Evolutionary conservation across 2,113 vertebrate genomes (phyloP).

Genomic region (Petroica traversi): DNA sequence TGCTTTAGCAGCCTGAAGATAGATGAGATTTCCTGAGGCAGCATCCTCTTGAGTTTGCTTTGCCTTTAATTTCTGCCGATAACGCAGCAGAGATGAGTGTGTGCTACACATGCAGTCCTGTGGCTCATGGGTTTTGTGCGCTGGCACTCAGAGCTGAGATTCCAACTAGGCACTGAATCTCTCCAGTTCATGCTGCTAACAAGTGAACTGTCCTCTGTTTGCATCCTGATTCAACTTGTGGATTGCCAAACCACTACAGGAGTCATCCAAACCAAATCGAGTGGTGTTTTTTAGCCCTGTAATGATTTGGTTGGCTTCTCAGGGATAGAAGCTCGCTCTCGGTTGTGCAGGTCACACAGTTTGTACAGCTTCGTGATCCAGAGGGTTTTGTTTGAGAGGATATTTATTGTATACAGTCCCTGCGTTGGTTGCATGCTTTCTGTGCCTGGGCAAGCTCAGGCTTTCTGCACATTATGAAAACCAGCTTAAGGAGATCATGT

Average conservation of each 20-base stretch:
- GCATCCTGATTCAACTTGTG: neutral
- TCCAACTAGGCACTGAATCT: neutral
- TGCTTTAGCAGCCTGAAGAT: neutral
- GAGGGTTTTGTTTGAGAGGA: neutral
- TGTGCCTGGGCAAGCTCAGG: neutral
- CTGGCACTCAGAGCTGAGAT: neutral
- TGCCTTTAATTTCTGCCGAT: neutral
- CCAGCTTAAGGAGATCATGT: neutral
- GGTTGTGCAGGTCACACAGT: neutral
- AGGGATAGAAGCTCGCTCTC: neutral
- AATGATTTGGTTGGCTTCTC: neutral
- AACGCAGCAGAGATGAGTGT: neutral
- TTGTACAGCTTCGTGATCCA: neutral
- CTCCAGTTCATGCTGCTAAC: neutral
- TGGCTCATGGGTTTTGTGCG: neutral
- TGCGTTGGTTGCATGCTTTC: neutral
- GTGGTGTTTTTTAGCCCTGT: neutral
- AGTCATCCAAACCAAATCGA: neutral
- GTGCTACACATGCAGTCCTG: neutral
- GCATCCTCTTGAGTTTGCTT: neutral
- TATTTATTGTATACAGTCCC: neutral
- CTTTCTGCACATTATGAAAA: neutral
- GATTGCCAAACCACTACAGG: neutral
- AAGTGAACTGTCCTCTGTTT: neutral
- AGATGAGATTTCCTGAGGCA: neutral